Base-by-base conservation (phyloP, 1,140 invertebrate species). In the Lepidurus couesii region DNA sequence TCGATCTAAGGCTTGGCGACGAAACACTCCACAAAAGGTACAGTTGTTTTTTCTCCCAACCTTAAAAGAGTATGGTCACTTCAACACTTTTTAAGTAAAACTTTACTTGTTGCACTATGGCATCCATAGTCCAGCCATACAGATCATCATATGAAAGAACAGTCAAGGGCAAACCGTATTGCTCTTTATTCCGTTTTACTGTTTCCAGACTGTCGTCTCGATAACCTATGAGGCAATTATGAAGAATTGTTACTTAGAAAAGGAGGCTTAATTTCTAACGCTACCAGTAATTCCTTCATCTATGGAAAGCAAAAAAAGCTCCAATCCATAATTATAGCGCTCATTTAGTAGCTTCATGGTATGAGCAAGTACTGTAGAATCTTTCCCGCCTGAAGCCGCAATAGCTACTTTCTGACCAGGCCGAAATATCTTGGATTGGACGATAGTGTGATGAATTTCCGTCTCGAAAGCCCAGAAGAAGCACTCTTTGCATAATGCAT, bases 91-190 rank as follows among this genome's bases (percentile, higher is more conserved):
- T 13, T 42, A 44, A 75, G 0, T 45, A 44, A 13, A 13, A 16
- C 13, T 78, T 76, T 84, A 90, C 89, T 86, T 93, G 88, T 82
- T 92, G 89, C 4, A 99, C 98, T 85, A 99, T 99, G 83, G 93
- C 92, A 89, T 99, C 98, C 98, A 99, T 99, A 24, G 97, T 99
- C 98, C 98, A 99, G 0, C 97, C 98, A 89, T 99, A 99, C 0
- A 99, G 86, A 81, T 99, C 96, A 88, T 99, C 92, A 84, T 99
- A 99, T 0, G 97, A 99, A 7, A 99, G 87, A 79, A 99, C 97
- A 88, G 95, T 98, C 43, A 99, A 86, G 47, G 96, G 93, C 85
- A 99, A 91, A 80, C 91, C 88, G 88, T 99, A 99, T 85, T 99
- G 95, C 82, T 92, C 90, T 82, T 93, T 88, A 84, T 99, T 99